Evolutionary conservation across 2,113 vertebrate genomes (phyloP), one percentile per base, ranked within the genome.

Genomic region (Nerophis lumbriciformis): DNA sequence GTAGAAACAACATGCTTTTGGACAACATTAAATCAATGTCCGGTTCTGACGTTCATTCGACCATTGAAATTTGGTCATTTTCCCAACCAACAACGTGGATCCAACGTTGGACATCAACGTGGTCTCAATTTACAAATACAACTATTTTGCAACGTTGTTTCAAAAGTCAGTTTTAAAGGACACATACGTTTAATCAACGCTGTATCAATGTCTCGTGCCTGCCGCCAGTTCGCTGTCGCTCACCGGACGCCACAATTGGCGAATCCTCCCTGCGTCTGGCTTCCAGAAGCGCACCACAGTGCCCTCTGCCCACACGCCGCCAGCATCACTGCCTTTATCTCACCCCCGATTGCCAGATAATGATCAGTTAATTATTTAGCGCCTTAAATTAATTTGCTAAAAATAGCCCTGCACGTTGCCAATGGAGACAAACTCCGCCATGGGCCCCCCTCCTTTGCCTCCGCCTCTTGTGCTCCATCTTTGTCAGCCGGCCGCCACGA

Each of bases 301-400:
- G 80, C 59, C 72, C 72, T 72, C 56, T n/a, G 72, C 66, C 73
- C 42, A 44, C 75, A 73, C 48, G 67, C 81, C 83, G 79, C 65
- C 81, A 65, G 28, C 28, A 28, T 28, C 68, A 14, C 75, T 69
- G 77, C 69, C 88, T 90, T 89, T 84, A 88, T 92, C 88, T 88
- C 79, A 75, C 76, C 75, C 73, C 85, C 90, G 90, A 91, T 92
- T 90, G 89, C 87, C 87, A 90, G 88, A 90, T 90, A 88, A 92
- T 90, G 90, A 92, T 89, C 88, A 88, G 86, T 90, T 91, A 90
- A 92, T 91, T 91, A 91, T 92, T 91, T 90, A 90, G 86, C 87
- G 84, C 75, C 85, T 90, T 90, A 90, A 89, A 90, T 91, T 86
- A 90, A 90, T 90, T 88, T 86, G 81, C 90, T 89, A 90, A 89